Conservation (phyloP, 2,888 invertebrate species). For the Unio delphinus region DNA sequence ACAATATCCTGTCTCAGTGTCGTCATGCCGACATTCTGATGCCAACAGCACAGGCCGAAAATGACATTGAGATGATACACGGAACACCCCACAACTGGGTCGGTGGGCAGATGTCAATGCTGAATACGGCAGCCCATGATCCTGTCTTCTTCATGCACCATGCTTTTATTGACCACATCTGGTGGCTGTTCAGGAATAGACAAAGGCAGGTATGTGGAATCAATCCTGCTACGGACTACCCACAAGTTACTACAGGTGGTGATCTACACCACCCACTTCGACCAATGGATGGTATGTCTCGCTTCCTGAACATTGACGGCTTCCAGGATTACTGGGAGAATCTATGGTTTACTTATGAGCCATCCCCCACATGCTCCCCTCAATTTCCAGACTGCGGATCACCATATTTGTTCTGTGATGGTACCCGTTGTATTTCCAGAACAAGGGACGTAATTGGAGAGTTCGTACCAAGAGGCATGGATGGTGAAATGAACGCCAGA, state of each 20-base stretch:
- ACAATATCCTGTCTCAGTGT: slow-evolving; percentile 4
- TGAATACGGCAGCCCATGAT: slow-evolving; percentile 37
- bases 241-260: not conserved
- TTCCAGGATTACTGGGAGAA: slow-evolving; percentile 18
- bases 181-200: slow-evolving; percentile 36
- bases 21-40: slow-evolving; percentile 15
- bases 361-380: slow-evolving; percentile 30
- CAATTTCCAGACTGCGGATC: slow-evolving; percentile 26
- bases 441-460: no score
- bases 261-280: slow-evolving; percentile 15
- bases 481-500: no score
- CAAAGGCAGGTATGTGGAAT: slow-evolving; percentile 8
- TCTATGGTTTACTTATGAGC: slow-evolving; percentile 29
- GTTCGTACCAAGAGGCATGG: no score
- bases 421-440: not conserved
- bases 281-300: slow-evolving; percentile 24
- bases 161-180: slow-evolving; percentile 48
- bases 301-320: slow-evolving; percentile 27
- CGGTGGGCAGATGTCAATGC: slow-evolving; percentile 39
- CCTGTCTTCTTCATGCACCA: slow-evolving; percentile 51
- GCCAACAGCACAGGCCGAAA: slow-evolving; percentile 15
- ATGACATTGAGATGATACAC: slow-evolving; percentile 39
- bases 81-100: slow-evolving; percentile 36
- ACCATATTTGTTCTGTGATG: slow-evolving; percentile 12
- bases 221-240: slow-evolving; percentile 24